Conservation (phyloP, 2,797 vertebrate genomes). For the Schizothorax lantsangensis region DNA sequence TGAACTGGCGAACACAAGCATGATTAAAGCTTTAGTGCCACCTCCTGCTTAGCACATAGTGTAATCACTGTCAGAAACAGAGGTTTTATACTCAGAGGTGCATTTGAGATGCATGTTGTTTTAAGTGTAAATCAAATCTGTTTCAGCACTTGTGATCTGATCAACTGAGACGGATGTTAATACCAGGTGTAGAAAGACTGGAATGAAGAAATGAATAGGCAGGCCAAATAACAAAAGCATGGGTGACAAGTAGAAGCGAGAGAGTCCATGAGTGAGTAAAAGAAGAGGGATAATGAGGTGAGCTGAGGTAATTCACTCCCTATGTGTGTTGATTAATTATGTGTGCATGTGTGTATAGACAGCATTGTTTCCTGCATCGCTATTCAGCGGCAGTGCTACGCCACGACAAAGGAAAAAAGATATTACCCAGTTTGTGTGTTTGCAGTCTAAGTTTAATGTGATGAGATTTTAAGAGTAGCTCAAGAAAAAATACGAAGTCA, state of each 20-base stretch:
- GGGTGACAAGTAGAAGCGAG: not conserved
- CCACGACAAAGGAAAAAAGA: not conserved
- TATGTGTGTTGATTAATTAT: constrained; percentile 1
- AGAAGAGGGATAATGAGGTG: constrained; percentile 19
- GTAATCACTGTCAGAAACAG: not conserved
- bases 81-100: not conserved
- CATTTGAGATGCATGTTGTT: constrained; percentile 4
- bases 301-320: constrained; percentile 16
- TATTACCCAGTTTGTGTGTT: not conserved
- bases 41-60: too few species aligned
- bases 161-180: not conserved
- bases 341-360: not conserved
- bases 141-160: not conserved
- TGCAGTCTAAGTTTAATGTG: not conserved
- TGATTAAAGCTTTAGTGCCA: too few species aligned
- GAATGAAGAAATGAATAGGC: not conserved
- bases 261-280: not conserved
- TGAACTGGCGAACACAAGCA: too few species aligned
- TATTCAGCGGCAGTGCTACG: not conserved
- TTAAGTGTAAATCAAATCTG: not conserved
- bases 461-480: not conserved
- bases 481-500: not conserved
- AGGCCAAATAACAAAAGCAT: not conserved
- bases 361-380: not conserved
- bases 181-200: not conserved